Evolutionary conservation across 2,113 vertebrate species (phyloP).

Genomic region (Trachemys scripta): DNA sequence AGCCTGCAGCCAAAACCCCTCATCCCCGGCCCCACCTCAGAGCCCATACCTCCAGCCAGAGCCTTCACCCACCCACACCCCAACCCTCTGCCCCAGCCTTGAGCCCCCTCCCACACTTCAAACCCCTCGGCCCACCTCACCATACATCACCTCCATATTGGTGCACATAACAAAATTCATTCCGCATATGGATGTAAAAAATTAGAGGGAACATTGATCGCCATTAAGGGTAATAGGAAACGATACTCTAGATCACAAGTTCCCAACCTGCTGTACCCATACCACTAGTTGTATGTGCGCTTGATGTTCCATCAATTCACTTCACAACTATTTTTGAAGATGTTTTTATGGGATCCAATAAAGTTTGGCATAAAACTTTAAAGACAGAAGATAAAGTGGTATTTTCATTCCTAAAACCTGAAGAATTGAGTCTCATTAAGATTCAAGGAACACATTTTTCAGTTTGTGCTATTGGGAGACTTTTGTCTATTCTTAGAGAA

Average conservation of each 20-base stretch:
- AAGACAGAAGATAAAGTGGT: background rate
- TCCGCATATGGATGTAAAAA: too few relatives aligned
- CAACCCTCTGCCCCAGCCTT: too few relatives aligned
- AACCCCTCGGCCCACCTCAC: too few relatives aligned
- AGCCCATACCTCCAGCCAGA: too few relatives aligned
- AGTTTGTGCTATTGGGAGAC: slow-evolving; percentile 54
- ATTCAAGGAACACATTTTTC: background rate
- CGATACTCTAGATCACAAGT: background rate
- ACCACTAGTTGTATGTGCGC: background rate
- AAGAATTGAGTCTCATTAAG: background rate
- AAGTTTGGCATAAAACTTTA: background rate
- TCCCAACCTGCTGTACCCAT: background rate
- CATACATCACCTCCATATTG: too few relatives aligned
- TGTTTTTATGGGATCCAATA: background rate
- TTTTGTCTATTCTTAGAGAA: slow-evolving; percentile 66
- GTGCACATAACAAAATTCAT: too few relatives aligned
- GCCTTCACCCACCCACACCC: too few relatives aligned
- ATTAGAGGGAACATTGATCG: background rate
- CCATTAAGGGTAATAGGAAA: background rate
- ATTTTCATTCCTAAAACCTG: background rate
- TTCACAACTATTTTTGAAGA: background rate
- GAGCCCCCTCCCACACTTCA: too few relatives aligned
- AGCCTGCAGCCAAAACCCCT: too few relatives aligned
- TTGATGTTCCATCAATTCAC: background rate
- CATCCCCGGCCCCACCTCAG: too few relatives aligned